phyloP scores from a whole-genome alignment of 2,113 vertebrate species.

The Corydoras sp. region DNA sequence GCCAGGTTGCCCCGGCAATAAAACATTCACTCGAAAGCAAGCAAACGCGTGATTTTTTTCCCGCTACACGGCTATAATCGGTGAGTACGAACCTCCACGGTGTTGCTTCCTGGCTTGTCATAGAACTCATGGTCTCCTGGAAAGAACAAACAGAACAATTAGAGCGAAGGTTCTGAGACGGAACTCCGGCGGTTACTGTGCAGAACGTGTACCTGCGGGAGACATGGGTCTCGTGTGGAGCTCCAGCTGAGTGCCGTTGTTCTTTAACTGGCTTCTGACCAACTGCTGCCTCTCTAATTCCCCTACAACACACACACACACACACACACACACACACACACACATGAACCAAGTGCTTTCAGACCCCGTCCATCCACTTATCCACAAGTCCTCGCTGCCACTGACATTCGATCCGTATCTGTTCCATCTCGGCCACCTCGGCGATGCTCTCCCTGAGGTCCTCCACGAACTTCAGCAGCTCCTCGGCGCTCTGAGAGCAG shows the following conservation, averaged over 20 bases:
- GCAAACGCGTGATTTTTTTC: background rate
- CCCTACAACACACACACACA: constrained; percentile 64
- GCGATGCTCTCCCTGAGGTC: constrained; percentile 94
- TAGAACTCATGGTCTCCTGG: constrained; percentile 85
- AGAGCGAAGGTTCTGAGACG: background rate
- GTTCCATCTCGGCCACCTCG: constrained; percentile 97
- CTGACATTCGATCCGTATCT: constrained; percentile 98
- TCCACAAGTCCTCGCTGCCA: constrained; percentile 7
- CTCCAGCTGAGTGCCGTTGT: constrained; percentile 80
- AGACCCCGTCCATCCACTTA: background rate
- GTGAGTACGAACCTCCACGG: constrained; percentile 88
- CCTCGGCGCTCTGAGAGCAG: constrained; percentile 89
- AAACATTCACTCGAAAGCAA: background rate
- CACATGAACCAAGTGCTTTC: constrained; percentile 3
- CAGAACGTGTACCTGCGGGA: constrained; percentile 72
- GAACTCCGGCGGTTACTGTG: too few species aligned
- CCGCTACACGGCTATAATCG: background rate
- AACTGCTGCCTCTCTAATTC: constrained; percentile 93
- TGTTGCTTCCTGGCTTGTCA: constrained; percentile 82
- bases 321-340: constrained; percentile 15
- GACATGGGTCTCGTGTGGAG: constrained; percentile 77
- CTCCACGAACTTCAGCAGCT: constrained; percentile 95
- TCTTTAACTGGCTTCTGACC: constrained; percentile 75
- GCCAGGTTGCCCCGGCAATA: background rate
- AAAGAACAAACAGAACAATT: constrained; percentile 34